Percentiles rank a stretch among this genome's conserved stretches.
These are phyloP conservation scores for Petrosia ficiformis DNA, from an alignment of 37 sponge, comb jelly and placozoan genomes.

Conservation along the genomic window DNA sequence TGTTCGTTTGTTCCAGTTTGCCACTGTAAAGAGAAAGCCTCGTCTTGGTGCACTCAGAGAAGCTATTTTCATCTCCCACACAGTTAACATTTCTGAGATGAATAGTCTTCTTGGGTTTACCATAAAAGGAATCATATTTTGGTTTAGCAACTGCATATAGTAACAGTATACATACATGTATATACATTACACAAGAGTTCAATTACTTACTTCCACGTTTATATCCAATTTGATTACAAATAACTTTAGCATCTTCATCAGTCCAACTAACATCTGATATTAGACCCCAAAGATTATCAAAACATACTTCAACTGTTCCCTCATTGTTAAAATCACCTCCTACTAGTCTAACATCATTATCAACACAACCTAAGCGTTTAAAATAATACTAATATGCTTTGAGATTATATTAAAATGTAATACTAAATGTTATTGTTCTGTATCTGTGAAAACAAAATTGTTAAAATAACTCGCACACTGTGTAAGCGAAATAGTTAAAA, in stretches of 20 bases:
- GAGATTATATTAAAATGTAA: too few species aligned
- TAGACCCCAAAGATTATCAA: conserved; percentile 25
- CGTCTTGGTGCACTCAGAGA: not conserved
- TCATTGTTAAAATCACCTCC: conserved; percentile 7
- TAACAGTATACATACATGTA: too few species aligned
- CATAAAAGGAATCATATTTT: not conserved
- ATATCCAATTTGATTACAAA: conserved; percentile 46
- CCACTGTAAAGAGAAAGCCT: not conserved
- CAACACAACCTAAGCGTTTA: conserved; percentile 1
- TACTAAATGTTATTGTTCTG: too few species aligned
- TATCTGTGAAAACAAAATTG: too few species aligned
- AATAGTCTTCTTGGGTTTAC: not conserved
- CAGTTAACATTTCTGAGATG: conserved; percentile 1
- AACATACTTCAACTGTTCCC: conserved; percentile 48
- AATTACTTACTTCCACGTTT: not conserved
- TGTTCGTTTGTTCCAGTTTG: not conserved
- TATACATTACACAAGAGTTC: too few species aligned
- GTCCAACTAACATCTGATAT: conserved; percentile 45
- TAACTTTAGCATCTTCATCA: conserved; percentile 35
- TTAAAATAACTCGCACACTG: too few species aligned
- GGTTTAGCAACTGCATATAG: not conserved
- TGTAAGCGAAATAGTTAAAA: too few species aligned
- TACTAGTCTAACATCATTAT: conserved; percentile 20
- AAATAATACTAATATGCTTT: too few species aligned
- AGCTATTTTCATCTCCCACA: not conserved